These are phyloP conservation scores for Potorous gilbertii DNA, from an alignment of 2,797 vertebrate genomes.

Conservation along the genomic window DNA sequence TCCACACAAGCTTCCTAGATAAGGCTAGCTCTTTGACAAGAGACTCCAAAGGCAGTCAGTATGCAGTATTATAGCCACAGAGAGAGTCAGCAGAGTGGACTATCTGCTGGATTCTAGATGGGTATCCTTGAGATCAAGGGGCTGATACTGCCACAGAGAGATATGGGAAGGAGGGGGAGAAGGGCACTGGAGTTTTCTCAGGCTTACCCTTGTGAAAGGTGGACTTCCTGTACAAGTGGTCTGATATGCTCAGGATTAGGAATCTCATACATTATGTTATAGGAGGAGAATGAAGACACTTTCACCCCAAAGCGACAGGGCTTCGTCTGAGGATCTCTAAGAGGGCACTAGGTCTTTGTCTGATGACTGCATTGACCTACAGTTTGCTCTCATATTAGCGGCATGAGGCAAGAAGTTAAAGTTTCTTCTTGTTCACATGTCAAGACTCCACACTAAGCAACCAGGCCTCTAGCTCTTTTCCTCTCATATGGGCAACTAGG, in stretches of 20 bases:
- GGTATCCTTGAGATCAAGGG: constrained; percentile 3
- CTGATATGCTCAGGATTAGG: constrained; percentile 60
- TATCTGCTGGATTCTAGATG: constrained; percentile 16
- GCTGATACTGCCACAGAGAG: constrained; percentile 9
- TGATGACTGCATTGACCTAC: constrained; percentile 31
- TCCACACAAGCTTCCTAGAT: constrained; percentile 41
- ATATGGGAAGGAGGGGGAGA: constrained; percentile 20
- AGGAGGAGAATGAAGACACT: constrained; percentile 45
- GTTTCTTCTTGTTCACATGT: neutral
- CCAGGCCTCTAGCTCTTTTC: neutral
- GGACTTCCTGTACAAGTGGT: constrained; percentile 70
- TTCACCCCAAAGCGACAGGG: neutral
- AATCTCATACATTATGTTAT: constrained; percentile 58
- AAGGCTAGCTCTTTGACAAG: constrained; percentile 33
- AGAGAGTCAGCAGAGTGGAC: constrained; percentile 7
- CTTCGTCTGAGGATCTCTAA: constrained; percentile 47
- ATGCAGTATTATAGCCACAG: neutral
- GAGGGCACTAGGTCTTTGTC: constrained; percentile 31
- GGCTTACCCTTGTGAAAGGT: constrained; percentile 63
- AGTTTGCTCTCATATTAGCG: constrained; percentile 8
- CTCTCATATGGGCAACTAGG: neutral
- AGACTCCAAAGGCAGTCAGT: constrained; percentile 35
- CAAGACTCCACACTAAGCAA: constrained; percentile 14
- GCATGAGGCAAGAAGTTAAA: neutral
- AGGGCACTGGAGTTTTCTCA: constrained; percentile 3